Evolutionary conservation across 1,140 invertebrate species (phyloP), one percentile per base, ranked within the genome.

Genomic region (Ctenoplectra terminalis): DNA sequence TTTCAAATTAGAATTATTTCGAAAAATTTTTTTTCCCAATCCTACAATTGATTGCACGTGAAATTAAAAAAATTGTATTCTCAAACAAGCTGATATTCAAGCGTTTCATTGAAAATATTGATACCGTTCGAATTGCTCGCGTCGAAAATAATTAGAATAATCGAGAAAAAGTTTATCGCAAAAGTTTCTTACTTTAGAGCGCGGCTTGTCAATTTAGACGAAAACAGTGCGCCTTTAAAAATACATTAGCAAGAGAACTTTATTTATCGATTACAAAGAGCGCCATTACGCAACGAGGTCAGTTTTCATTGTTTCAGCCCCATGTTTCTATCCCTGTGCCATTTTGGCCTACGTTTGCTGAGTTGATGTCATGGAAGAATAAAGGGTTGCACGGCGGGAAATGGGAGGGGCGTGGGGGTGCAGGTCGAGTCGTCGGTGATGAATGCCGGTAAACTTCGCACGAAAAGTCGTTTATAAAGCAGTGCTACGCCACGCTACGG

Each of bases 401-500:
- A 48, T 29, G 58, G 73, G 67, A 31, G 60, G 50, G 56, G 48
- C 11, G 70, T 6, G 70, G 34, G 77, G 78, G 86, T 73, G 72
- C 56, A 72, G 73, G 88, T 78, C 78, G 85, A 83, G 84, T 89
- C 89, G 86, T 81, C 85, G 74, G 90, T 91, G 91, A 91, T 91
- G 91, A 92, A 92, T 92, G 91, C 89, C 84, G 87, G 89, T 87
- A 92, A 91, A 92, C 89, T 92, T 92, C 69, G 87, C 90, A 87
- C 90, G 90, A 91, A 91, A 91, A 91, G 90, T 91, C 91, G 90
- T 92, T 92, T 92, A 92, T 91, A 91, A 92, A 90, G 87, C 88
- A 87, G 78, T 88, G 87, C 90, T 90, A 88, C 88, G 88, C 90
- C 89, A 83, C 82, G 85, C 86, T 88, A 88, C 90, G 90, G 86